phyloP scores from a whole-genome alignment of 2,888 invertebrate species.

The Macrophya alboannulata region DNA sequence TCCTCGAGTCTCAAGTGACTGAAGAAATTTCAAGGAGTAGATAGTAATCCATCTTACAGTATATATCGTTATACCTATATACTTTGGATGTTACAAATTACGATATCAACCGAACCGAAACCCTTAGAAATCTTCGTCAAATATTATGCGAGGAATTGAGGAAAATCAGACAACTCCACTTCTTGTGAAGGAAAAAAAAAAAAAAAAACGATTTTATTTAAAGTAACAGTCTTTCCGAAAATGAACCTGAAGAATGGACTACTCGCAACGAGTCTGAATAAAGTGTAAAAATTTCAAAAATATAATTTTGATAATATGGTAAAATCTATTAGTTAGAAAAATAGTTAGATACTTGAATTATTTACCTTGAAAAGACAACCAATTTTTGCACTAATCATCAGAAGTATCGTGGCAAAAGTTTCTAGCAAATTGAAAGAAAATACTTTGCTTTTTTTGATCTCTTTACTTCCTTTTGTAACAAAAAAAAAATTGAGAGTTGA shows the following conservation, averaged over 20 bases:
- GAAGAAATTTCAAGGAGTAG: conserved; percentile 15
- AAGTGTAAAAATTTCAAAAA: too few species aligned
- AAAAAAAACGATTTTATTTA: neutral
- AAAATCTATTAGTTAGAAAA: neutral
- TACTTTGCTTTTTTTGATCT: too few species aligned
- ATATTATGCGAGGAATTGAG: neutral
- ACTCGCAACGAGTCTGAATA: too few species aligned
- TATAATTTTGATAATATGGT: neutral
- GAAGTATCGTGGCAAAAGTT: neutral
- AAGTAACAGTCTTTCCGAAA: neutral
- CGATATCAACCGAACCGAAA: neutral
- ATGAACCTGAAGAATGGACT: neutral
- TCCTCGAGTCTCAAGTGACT: conserved; percentile 29
- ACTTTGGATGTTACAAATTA: conserved; percentile 17
- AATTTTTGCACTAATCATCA: neutral
- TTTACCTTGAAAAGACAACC: neutral
- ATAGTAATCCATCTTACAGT: conserved; percentile 24
- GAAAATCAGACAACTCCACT: neutral
- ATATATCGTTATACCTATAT: conserved; percentile 4
- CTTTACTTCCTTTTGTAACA: neutral
- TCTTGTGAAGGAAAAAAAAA: neutral
- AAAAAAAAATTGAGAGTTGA: neutral
- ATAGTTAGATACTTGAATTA: neutral
- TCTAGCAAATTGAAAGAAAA: too few species aligned
- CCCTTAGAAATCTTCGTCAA: neutral